Base-by-base conservation (phyloP, 2,888 invertebrate species). In the Axea sp. region DNA sequence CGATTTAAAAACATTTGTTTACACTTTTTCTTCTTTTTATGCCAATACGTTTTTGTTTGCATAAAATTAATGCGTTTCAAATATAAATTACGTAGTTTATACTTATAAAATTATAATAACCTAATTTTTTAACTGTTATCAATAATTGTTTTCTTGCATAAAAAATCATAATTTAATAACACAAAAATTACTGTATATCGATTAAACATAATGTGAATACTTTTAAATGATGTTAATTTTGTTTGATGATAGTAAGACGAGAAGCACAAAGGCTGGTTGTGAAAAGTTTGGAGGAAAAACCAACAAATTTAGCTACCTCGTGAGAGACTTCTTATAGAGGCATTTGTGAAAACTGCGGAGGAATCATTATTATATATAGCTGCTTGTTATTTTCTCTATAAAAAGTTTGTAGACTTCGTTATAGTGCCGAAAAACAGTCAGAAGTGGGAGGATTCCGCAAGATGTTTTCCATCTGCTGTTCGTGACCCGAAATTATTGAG, bases 301-400 rank as follows among this genome's bases (percentile, higher is more conserved):
- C 6, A 31, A 31, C 31, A 31, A 2, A 11, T 35, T 35, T 35
- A n/a, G n/a, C n/a, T n/a, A n/a, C n/a, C n/a, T n/a, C n/a, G n/a
- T n/a, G n/a, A n/a, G n/a, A n/a, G n/a, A n/a, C n/a, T n/a, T n/a
- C n/a, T n/a, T n/a, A n/a, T n/a, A n/a, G n/a, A n/a, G n/a, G n/a
- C n/a, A n/a, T n/a, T n/a, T n/a, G n/a, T 2, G 30, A 28, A 49
- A 19, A 12, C 11, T 19, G 8, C 14, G 15, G 11, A 35, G 39
- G 41, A 49, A 41, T 59, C 59, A 24, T 41, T 68, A 59, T 49
- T 39, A 35, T 51, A 51, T 51, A 59, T 19, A 31, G 30, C 30
- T 49, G 59, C 68, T 68, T 59, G 68, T 68, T 68, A 68, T 68
- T 68, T 68, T 33, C 43, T 14, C 9, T 43, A 51, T 39, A 43